These are phyloP conservation scores for Emydura subglobosa DNA, from an alignment of 2,113 vertebrate species.

Conservation along the genomic window DNA sequence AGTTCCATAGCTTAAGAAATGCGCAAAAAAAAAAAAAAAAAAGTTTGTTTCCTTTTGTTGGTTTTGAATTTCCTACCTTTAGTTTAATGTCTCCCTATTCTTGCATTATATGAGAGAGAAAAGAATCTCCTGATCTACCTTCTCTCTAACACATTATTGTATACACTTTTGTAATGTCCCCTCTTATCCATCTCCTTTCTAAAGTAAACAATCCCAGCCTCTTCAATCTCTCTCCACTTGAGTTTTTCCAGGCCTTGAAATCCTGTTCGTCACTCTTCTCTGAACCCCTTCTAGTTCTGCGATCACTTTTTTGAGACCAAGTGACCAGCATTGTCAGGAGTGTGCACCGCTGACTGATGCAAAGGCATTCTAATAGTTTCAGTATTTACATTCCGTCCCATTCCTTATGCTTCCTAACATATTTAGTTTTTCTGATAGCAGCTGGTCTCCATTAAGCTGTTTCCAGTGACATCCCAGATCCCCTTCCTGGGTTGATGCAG, in stretches of 20 bases:
- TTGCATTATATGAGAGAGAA: not conserved
- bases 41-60: not conserved
- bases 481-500: too few relatives aligned
- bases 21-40: not conserved
- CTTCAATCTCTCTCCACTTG: not conserved
- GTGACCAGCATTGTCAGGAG: too few relatives aligned
- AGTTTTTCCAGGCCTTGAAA: not conserved
- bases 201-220: not conserved
- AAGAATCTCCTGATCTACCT: not conserved
- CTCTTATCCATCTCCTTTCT: not conserved
- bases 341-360: too few relatives aligned
- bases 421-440: not conserved
- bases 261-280: not conserved
- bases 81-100: not conserved
- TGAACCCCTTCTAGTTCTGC: too few relatives aligned
- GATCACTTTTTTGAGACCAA: too few relatives aligned
- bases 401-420: not conserved
- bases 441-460: not conserved
- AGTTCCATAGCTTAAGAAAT: not conserved
- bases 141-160: not conserved
- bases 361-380: not conserved
- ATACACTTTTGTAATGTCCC: not conserved
- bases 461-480: too few relatives aligned
- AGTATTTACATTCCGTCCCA: not conserved
- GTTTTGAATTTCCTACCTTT: not conserved